phyloP scores from a whole-genome alignment of 2,888 invertebrate genomes.

The Xylocampa areola region DNA sequence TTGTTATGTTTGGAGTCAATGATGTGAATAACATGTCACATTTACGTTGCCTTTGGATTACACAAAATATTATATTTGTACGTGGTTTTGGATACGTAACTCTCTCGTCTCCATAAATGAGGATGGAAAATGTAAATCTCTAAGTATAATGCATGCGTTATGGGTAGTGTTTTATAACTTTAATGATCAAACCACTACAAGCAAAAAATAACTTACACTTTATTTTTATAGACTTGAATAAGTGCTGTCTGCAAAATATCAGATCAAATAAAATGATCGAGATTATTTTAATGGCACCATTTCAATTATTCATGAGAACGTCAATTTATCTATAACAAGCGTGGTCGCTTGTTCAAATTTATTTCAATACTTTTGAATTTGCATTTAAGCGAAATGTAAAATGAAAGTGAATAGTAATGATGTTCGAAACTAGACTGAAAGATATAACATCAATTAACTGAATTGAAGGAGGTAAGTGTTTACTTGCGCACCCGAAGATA shows the following conservation, averaged over 20 bases:
- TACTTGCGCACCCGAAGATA: too few relatives aligned
- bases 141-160: too few relatives aligned
- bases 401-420: constrained; percentile 44
- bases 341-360: constrained; percentile 37
- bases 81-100: background rate
- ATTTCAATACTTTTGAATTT: constrained; percentile 29
- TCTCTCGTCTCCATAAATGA: background rate
- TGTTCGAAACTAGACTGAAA: too few relatives aligned
- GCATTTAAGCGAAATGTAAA: constrained; percentile 42
- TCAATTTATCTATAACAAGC: constrained; percentile 38
- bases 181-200: too few relatives aligned
- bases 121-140: too few relatives aligned
- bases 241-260: constrained; percentile 22
- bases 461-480: too few relatives aligned
- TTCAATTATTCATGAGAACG: constrained; percentile 48
- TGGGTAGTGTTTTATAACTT: too few relatives aligned
- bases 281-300: constrained; percentile 41
- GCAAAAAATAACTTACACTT: too few relatives aligned
- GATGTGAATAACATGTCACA: constrained; percentile 4
- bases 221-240: constrained; percentile 4
- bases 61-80: constrained; percentile 8
- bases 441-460: too few relatives aligned
- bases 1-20: constrained; percentile 9
- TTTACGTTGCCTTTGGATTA: constrained; percentile 10
- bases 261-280: constrained; percentile 27